These are phyloP conservation scores for Musca vetustissima DNA, from an alignment of 1,140 invertebrate genomes.

Conservation along the genomic window DNA sequence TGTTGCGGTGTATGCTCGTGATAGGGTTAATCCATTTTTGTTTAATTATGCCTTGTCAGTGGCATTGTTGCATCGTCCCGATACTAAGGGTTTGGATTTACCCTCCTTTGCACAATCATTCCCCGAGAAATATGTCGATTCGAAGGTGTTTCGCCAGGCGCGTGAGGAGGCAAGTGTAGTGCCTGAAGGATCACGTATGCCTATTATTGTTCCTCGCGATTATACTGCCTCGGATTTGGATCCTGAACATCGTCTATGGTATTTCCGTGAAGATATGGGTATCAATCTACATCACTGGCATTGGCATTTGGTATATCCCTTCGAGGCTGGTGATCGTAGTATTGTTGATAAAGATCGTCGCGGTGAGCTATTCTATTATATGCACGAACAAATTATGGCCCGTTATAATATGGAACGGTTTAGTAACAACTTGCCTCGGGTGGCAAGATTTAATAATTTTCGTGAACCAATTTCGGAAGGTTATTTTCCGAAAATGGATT, in stretches of 20 bases:
- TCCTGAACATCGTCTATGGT: constrained; percentile 69
- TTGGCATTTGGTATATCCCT: constrained; percentile 80
- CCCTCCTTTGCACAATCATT: constrained; percentile 74
- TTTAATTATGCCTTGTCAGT: constrained; percentile 78
- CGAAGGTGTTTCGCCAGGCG: constrained; percentile 67
- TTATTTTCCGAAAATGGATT: constrained; percentile 75
- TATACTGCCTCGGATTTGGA: constrained; percentile 74
- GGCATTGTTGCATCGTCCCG: constrained; percentile 71
- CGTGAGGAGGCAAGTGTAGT: constrained; percentile 71
- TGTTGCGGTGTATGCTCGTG: constrained; percentile 69
- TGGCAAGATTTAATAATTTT: constrained; percentile 63
- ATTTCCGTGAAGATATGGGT: constrained; percentile 74
- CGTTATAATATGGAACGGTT: constrained; percentile 74
- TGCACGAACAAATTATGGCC: constrained; percentile 70
- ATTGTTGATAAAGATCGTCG: constrained; percentile 70
- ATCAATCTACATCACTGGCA: constrained; percentile 84
- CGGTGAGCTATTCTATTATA: constrained; percentile 78
- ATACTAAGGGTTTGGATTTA: constrained; percentile 71
- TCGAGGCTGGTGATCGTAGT: constrained; percentile 60
- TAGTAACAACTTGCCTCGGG: constrained; percentile 63
- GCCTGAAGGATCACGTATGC: constrained; percentile 63
- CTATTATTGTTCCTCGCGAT: constrained; percentile 71
- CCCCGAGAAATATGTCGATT: constrained; percentile 77
- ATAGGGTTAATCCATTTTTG: constrained; percentile 74
- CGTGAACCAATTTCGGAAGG: constrained; percentile 67